These are phyloP conservation scores for Forficula auricularia DNA, from an alignment of 1,140 invertebrate genomes.

Conservation along the genomic window DNA sequence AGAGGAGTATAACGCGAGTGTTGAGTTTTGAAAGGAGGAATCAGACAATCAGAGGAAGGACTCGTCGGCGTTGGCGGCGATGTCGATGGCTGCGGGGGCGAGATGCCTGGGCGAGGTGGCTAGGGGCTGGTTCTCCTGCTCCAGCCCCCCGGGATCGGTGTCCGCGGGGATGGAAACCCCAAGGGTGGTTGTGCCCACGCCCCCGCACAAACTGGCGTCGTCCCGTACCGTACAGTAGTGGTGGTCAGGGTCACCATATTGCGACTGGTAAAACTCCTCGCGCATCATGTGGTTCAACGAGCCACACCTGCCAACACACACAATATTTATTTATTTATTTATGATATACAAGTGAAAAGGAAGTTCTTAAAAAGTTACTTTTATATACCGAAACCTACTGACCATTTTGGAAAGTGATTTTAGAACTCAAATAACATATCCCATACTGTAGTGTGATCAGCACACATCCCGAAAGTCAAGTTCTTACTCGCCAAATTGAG, in stretches of 20 bases:
- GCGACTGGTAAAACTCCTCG: slow-evolving; percentile 79
- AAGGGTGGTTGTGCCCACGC: neutral
- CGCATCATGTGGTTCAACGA: slow-evolving; percentile 80
- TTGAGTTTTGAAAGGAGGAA: too few relatives aligned
- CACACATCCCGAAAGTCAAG: too few relatives aligned
- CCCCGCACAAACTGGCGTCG: neutral
- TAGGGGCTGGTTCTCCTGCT: neutral
- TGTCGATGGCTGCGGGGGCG: neutral
- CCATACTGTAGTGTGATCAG: too few relatives aligned
- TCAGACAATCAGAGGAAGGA: slow-evolving; percentile 9
- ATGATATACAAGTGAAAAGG: too few relatives aligned
- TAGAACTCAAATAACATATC: too few relatives aligned
- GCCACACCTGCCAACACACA: too few relatives aligned
- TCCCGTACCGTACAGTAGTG: slow-evolving; percentile 4
- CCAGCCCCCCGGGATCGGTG: neutral
- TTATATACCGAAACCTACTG: too few relatives aligned
- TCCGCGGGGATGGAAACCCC: neutral
- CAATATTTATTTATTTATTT: too few relatives aligned
- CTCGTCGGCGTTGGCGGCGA: slow-evolving; percentile 5
- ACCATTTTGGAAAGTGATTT: too few relatives aligned
- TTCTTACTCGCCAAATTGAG: too few relatives aligned
- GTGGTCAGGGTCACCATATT: slow-evolving; percentile 56
- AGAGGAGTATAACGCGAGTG: neutral
- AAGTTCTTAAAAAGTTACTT: too few relatives aligned
- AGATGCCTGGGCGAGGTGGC: neutral